Base-by-base conservation (phyloP, 1,140 invertebrate genomes). In the Lordiphosa clarofinis region DNA sequence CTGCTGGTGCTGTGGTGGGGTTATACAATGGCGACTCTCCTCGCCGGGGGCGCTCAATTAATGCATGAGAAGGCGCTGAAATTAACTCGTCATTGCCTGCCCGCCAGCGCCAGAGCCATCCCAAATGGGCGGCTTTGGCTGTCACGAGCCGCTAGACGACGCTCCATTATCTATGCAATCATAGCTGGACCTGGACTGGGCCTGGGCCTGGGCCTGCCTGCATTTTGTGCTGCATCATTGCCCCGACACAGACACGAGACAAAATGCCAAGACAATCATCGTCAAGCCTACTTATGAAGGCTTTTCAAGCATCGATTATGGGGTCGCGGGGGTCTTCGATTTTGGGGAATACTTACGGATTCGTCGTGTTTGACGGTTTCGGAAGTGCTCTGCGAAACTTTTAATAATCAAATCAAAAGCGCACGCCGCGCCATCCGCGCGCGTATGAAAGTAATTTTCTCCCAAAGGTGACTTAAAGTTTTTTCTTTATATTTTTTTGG, bases 341-440 rank as follows among this genome's bases (percentile, higher is more conserved):
- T 28, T 28, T 28, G 40, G 12, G 35, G 33, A 21, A n/a, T 38
- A 54, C 33, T 37, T 46, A 47, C 60, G 53, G 56, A 58, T 54
- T 47, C n/a, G 47, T 54, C 56, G 56, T 65, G 37, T 35, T 13
- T 28, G 13, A 47, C n/a, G 31, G 24, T 39, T 79, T 81, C 66
- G 76, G 75, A 81, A 81, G 70, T 60, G 66, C 24, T 71, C 81
- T 72, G 76, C 75, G 66, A 81, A 81, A 81, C 76, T 75, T 68
- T 81, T 82, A 82, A 81, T 81, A 81, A 81, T 82, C 76, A 81
- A 81, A 81, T 81, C 79, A 82, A 82, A 81, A 57, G 76, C 68
- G 68, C 66, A 56, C 38, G 50, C 58, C 68, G 74, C 40, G 47
- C 60, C 36, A 31, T 56, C 44, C 54, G 33, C 49, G 63, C 59